Conservation (phyloP, 2,113 vertebrate species). For the Hypocryptadius cinnamomeus region DNA sequence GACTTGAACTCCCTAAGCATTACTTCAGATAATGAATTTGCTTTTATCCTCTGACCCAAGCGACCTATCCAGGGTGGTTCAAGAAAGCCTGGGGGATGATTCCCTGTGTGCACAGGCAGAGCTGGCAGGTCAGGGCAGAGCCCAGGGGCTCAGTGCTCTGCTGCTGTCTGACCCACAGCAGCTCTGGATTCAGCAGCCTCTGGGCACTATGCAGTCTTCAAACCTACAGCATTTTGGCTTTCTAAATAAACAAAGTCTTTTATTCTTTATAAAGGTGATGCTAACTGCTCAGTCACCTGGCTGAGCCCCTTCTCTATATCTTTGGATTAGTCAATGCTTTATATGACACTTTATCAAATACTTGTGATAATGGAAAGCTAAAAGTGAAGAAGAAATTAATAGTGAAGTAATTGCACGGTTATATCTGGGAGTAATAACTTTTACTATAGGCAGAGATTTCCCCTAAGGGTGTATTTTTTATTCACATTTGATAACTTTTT, state of each 20-base stretch:
- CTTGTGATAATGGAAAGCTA: neutral
- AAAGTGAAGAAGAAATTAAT: neutral
- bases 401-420: neutral
- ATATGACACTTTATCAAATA: neutral
- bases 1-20: neutral
- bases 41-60: neutral
- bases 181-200: neutral
- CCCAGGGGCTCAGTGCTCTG: accelerated
- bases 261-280: neutral
- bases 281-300: neutral
- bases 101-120: accelerated
- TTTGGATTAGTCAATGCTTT: neutral
- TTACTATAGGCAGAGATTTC: neutral
- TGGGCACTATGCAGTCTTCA: neutral
- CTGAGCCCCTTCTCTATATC: neutral
- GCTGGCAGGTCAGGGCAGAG: neutral
- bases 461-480: neutral
- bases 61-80: neutral
- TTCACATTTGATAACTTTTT: neutral
- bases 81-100: neutral
- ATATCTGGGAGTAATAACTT: neutral
- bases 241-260: neutral
- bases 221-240: neutral
- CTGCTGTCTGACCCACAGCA: neutral
- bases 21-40: neutral